Evolutionary conservation across 2,797 vertebrate species (phyloP).

Genomic region (Argentina silus): DNA sequence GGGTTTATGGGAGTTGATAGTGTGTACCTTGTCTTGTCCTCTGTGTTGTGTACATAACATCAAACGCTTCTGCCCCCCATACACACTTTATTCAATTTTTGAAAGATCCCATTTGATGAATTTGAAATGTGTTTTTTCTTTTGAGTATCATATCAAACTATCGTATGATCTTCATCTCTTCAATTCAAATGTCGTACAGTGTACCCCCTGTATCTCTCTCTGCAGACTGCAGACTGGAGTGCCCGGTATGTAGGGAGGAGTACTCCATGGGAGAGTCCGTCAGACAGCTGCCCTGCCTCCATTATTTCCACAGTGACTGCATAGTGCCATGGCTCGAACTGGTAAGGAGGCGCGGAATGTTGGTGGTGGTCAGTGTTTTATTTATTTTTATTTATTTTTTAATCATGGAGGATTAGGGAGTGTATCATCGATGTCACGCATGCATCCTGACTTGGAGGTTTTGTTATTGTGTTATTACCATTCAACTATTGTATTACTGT

Average conservation of each 20-base stretch:
- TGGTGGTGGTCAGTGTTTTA: conserved; percentile 30
- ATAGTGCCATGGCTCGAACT: conserved; percentile 94
- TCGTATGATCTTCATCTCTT: no score
- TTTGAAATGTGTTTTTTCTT: no score
- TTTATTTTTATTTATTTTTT: conserved; percentile 26
- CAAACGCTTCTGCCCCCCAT: no score
- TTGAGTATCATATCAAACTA: no score
- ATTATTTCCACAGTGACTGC: conserved; percentile 91
- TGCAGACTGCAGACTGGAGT: conserved; percentile 79
- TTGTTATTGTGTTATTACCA: no score
- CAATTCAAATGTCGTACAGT: neutral
- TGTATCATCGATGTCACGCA: conserved; percentile 21
- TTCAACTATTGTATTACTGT: neutral
- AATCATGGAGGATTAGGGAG: conserved; percentile 22
- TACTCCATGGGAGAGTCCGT: conserved; percentile 83
- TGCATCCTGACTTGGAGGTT: conserved; percentile 12
- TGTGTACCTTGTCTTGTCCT: no score
- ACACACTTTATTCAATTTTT: no score
- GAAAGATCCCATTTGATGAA: no score
- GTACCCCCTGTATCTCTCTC: neutral
- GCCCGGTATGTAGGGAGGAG: conserved; percentile 91
- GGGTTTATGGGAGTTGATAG: no score
- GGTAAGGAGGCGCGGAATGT: conserved; percentile 74
- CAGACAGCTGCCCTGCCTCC: conserved; percentile 89
- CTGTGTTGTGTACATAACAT: no score